Percentiles rank a stretch among this genome's conserved stretches.
Conservation (phyloP, 2,113 vertebrate genomes). For the Pitta sordida region DNA sequence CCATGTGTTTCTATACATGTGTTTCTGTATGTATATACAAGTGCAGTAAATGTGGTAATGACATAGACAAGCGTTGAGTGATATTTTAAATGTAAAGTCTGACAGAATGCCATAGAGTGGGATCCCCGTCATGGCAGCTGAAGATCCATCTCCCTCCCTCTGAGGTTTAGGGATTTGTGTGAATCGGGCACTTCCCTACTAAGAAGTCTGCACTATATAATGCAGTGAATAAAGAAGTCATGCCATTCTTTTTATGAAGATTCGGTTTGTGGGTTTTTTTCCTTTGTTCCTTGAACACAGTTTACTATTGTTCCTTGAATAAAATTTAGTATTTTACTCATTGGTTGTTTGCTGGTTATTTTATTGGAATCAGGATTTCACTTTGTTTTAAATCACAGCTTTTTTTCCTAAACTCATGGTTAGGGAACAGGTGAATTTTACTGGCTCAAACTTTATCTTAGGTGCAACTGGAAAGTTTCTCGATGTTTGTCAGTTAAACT, state of each 20-base stretch:
- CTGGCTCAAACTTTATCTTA: neutral
- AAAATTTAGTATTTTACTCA: neutral
- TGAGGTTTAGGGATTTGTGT: neutral
- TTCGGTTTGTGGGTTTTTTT: neutral
- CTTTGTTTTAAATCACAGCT: neutral
- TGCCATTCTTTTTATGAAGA: neutral
- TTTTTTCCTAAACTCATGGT: neutral
- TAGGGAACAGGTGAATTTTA: neutral
- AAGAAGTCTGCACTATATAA: neutral
- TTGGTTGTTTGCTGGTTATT: neutral
- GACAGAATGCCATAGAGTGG: neutral
- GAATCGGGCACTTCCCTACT: neutral
- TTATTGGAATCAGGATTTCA: neutral
- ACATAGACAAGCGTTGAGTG: neutral
- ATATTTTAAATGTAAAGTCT: neutral
- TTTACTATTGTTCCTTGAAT: neutral
- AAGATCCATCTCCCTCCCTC: neutral
- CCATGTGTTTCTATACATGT: no score
- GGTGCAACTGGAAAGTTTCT: neutral
- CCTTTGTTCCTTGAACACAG: neutral
- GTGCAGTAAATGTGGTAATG: neutral
- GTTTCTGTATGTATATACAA: neutral
- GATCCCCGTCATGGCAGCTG: neutral
- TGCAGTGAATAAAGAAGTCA: neutral
- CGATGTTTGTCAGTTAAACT: neutral